These are phyloP conservation scores for Nipponacmea schrenckii DNA, from an alignment of 2,888 invertebrate genomes.

Conservation along the genomic window DNA sequence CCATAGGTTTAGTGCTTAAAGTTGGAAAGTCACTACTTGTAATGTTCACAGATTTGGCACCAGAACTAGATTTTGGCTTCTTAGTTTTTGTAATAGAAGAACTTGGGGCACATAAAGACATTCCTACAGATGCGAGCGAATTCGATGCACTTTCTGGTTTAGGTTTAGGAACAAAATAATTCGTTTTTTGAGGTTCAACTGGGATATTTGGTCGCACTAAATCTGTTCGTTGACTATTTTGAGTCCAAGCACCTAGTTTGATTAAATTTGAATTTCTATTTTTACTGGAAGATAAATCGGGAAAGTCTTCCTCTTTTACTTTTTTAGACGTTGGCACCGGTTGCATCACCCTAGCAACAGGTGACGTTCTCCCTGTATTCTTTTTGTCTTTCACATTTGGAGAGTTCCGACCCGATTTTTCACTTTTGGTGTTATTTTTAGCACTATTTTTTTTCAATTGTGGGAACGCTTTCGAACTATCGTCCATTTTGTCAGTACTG, in stretches of 20 bases:
- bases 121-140: slow-evolving; percentile 13
- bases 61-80: no score
- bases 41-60: no score
- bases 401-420: slow-evolving; percentile 18
- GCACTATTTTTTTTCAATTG: slow-evolving; percentile 9
- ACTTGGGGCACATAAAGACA: slow-evolving; percentile 22
- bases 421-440: slow-evolving; percentile 3
- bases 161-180: not conserved
- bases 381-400: slow-evolving; percentile 7
- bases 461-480: not conserved
- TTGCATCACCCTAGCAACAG: not conserved
- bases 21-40: no score
- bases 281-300: slow-evolving; percentile 27
- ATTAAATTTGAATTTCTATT: slow-evolving; percentile 17
- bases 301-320: slow-evolving; percentile 35
- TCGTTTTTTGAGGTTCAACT: not conserved
- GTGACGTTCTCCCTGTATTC: not conserved
- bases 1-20: no score
- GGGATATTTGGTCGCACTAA: not conserved
- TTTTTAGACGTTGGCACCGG: not conserved
- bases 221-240: slow-evolving; percentile 17
- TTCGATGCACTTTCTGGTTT: slow-evolving; percentile 1
- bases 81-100: not conserved
- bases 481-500: not conserved
- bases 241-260: slow-evolving; percentile 26